phyloP scores from a whole-genome alignment of 30 jellyfish, hydroid and myxozoan species.

The Turritopsis rubra region DNA sequence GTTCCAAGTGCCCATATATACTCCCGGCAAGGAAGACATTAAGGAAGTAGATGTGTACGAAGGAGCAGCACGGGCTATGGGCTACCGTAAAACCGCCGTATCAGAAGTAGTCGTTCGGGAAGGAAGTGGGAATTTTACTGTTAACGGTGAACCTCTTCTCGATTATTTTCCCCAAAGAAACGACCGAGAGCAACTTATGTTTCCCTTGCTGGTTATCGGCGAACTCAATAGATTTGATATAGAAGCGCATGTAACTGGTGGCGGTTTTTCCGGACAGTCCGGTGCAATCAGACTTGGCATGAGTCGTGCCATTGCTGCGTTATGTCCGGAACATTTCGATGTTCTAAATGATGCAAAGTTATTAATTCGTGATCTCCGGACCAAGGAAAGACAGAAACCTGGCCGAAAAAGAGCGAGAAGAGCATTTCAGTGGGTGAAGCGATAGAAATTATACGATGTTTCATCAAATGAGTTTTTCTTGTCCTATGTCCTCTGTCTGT shows the following conservation, averaged over 20 bases:
- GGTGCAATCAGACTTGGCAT: conserved; percentile 96
- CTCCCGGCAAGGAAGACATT: conserved; percentile 55
- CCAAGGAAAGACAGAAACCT: conserved; percentile 76
- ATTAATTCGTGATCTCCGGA: conserved; percentile 61
- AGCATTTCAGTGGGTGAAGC: conserved; percentile 70
- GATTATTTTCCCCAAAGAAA: conserved; percentile 52
- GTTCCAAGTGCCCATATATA: conserved; percentile 47
- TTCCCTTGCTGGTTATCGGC: conserved; percentile 58
- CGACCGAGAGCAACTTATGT: conserved; percentile 82
- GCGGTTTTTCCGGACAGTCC: conserved; percentile 91
- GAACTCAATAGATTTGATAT: conserved; percentile 66
- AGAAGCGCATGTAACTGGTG: conserved; percentile 85
- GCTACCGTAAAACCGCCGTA: conserved; percentile 78
- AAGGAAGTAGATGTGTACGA: conserved; percentile 71
- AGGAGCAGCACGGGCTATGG: conserved; percentile 77
- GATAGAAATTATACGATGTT: not conserved
- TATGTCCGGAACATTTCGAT: conserved; percentile 36
- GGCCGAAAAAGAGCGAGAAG: conserved; percentile 86
- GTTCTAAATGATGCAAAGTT: conserved; percentile 43
- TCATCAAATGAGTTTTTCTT: not conserved
- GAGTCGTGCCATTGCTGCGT: conserved; percentile 68
- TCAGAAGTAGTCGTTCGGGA: conserved; percentile 84
- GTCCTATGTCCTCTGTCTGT: not conserved
- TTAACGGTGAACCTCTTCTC: conserved; percentile 61
- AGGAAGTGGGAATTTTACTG: conserved; percentile 79